A percentile compares a stretch with the other conserved stretches of the same genome.
Evolutionary conservation across 2,113 vertebrate genomes (phyloP).

Genomic region (Leptobrachium ailaonicum): DNA sequence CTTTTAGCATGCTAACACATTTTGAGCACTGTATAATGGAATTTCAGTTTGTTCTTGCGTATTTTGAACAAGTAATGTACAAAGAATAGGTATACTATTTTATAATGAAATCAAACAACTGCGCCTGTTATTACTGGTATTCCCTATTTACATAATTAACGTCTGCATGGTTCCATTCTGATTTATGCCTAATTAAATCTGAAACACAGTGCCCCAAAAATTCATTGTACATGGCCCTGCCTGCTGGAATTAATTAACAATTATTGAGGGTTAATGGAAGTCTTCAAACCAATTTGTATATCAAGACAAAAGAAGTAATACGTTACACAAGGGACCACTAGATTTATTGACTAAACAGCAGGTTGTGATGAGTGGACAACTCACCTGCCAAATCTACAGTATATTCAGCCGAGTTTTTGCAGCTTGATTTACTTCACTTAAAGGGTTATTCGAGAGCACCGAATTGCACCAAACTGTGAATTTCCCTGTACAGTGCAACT

Average conservation of each 20-base stretch:
- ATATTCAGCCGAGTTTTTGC: no score
- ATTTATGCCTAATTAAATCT: neutral
- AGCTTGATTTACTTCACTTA: no score
- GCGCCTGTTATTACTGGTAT: neutral
- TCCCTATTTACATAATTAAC: neutral
- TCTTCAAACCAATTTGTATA: neutral
- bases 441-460: no score
- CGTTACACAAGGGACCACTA: neutral
- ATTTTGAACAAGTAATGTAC: slow-evolving; percentile 3
- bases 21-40: slow-evolving; percentile 4
- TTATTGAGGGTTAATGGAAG: neutral
- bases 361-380: no score
- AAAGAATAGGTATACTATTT: neutral
- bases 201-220: neutral
- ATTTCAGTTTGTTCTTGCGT: slow-evolving; percentile 1
- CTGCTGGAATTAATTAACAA: neutral
- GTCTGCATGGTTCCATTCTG: neutral
- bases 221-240: neutral
- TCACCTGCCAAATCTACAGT: no score
- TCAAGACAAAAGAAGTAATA: neutral
- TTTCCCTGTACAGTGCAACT: no score
- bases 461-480: no score
- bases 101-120: slow-evolving; percentile 3
- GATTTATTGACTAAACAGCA: no score
- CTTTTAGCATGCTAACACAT: neutral